phyloP scores from a whole-genome alignment of 2,797 vertebrate genomes.

The Anniella stebbinsi region DNA sequence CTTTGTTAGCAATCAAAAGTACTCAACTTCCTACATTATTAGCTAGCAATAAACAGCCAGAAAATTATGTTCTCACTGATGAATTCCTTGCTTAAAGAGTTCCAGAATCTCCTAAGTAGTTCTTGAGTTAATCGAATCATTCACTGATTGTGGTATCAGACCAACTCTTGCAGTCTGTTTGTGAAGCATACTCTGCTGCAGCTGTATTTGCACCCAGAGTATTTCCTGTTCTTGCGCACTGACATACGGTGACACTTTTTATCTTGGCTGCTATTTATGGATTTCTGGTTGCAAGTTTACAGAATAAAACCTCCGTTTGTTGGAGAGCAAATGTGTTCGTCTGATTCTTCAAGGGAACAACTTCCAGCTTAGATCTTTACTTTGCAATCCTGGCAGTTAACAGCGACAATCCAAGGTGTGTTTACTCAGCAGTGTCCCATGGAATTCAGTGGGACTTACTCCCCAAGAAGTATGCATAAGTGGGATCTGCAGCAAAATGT shows the following conservation, averaged over 20 bases:
- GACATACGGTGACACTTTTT: accelerated
- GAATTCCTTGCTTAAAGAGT: not conserved
- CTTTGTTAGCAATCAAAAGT: not conserved
- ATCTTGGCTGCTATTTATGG: not conserved
- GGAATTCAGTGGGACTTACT: not conserved
- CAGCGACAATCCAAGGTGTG: not conserved
- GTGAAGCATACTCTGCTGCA: not conserved
- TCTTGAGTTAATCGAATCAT: not conserved
- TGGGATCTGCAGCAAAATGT: not conserved
- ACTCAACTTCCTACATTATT: not conserved
- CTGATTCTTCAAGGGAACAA: conserved; percentile 55
- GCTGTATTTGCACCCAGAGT: not conserved
- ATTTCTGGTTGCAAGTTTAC: conserved; percentile 52
- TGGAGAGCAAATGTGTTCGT: conserved; percentile 19
- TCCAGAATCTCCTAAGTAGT: not conserved
- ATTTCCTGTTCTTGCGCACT: not conserved
- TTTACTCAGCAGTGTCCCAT: not conserved
- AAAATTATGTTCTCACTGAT: not conserved
- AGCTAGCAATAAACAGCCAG: not conserved
- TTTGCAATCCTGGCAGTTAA: not conserved
- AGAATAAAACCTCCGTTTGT: conserved; percentile 64
- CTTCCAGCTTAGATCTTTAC: conserved; percentile 25
- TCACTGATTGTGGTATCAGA: not conserved
- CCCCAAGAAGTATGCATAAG: not conserved
- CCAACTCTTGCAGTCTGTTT: not conserved